Evolutionary conservation across 2,797 vertebrate genomes (phyloP).

Genomic region (Odontamblyopus lacepedii): DNA sequence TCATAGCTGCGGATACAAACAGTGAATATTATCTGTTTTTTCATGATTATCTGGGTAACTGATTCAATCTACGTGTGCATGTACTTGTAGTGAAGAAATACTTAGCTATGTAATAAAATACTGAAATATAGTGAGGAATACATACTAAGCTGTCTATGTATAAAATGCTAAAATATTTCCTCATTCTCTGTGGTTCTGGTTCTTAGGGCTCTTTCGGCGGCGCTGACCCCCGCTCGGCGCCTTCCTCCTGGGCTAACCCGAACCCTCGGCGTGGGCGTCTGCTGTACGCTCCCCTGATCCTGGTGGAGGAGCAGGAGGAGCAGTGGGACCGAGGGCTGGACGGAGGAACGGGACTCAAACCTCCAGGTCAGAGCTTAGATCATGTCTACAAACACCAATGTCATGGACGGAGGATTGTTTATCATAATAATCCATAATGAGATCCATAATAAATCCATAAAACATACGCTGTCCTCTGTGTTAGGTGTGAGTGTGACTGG

Average conservation of each 20-base stretch:
- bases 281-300: slow-evolving; percentile 85
- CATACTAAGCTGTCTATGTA: no score
- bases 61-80: no score
- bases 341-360: slow-evolving; percentile 34
- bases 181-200: not conserved
- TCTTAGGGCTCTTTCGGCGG: slow-evolving; percentile 5
- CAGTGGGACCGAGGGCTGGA: slow-evolving; percentile 27
- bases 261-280: slow-evolving; percentile 80
- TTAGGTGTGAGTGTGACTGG: slow-evolving; percentile 60
- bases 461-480: not conserved
- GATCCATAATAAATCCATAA: no score
- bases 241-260: slow-evolving; percentile 83
- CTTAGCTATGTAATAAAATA: no score
- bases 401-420: not conserved
- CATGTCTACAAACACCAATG: not conserved
- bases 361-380: slow-evolving; percentile 30
- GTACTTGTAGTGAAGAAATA: no score
- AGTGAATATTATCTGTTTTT: no score
- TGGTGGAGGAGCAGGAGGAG: slow-evolving; percentile 82
- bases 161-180: no score
- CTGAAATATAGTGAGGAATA: no score
- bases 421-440: no score
- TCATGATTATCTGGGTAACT: no score
- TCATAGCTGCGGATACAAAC: no score
- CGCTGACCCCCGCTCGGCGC: slow-evolving; percentile 40